Evolutionary conservation across 64 coral and sea anemone genomes (phyloP).

Genomic region (Acropora yongei): DNA sequence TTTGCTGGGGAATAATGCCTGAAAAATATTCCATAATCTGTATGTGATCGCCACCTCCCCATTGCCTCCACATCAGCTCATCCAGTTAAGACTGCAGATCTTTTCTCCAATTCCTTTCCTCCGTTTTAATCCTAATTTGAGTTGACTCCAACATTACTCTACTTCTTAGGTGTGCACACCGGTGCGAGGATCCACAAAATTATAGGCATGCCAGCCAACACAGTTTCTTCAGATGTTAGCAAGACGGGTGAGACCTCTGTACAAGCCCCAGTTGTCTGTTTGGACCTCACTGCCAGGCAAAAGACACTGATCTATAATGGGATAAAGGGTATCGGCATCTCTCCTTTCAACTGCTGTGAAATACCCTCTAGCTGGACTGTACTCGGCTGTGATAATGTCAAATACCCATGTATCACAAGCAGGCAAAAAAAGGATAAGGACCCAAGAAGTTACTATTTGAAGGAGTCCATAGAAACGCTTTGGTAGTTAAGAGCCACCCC

Average conservation of each 20-base stretch:
- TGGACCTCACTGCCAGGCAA: background rate
- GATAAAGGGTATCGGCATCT: background rate
- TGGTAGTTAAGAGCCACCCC: too few species aligned
- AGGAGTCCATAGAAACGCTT: too few species aligned
- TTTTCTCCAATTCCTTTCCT: background rate
- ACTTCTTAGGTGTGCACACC: slow-evolving; percentile 30
- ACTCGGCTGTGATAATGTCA: background rate
- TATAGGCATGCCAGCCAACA: background rate
- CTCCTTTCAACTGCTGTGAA: background rate
- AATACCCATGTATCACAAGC: background rate
- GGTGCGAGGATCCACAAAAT: too few species aligned
- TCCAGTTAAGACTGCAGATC: slow-evolving; percentile 34
- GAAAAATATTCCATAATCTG: background rate
- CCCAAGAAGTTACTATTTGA: too few species aligned
- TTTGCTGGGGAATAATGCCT: background rate
- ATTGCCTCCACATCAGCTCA: slow-evolving; percentile 44
- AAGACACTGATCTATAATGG: background rate
- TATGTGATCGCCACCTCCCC: background rate
- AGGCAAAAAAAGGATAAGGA: background rate
- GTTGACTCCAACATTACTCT: slow-evolving; percentile 18
- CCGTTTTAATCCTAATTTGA: slow-evolving; percentile 8
- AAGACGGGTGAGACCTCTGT: background rate
- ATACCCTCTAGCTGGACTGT: background rate
- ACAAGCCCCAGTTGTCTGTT: background rate
- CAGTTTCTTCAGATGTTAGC: background rate